Evolutionary conservation across 35 echinoderm and acorn worm species (phyloP).

Genomic region (Heliocidaris tuberculata): DNA sequence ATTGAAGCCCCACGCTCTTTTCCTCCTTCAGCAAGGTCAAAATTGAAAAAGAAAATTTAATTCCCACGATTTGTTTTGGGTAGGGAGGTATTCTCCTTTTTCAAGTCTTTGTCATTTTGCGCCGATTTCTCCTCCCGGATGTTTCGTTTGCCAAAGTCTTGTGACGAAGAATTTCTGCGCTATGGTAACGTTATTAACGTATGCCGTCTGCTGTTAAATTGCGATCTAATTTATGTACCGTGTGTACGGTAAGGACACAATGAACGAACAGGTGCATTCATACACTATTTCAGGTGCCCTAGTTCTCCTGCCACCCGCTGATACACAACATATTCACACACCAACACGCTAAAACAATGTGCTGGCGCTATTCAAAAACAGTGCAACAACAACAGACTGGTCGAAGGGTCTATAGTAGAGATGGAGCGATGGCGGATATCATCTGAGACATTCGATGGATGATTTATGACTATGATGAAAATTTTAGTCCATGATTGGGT

Average conservation of each 20-base stretch:
- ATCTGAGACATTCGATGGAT: no score
- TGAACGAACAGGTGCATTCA: not conserved
- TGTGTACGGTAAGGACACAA: not conserved
- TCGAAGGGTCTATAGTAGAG: no score
- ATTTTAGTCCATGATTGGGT: no score
- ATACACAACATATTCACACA: constrained; percentile 9
- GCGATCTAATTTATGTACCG: constrained; percentile 3
- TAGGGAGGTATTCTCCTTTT: not conserved
- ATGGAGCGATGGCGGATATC: no score
- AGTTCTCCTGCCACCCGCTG: not conserved
- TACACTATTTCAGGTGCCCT: not conserved
- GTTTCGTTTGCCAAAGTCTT: constrained; percentile 7
- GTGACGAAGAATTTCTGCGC: not conserved
- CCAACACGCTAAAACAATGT: not conserved
- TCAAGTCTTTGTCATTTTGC: not conserved
- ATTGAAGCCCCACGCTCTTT: not conserved
- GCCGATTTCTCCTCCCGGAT: not conserved
- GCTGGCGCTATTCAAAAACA: not conserved
- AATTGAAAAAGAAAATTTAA: not conserved
- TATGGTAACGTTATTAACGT: constrained; percentile 12
- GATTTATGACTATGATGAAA: no score
- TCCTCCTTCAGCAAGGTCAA: not conserved
- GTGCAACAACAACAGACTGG: no score
- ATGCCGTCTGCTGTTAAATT: constrained; percentile 8
- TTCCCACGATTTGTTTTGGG: not conserved